Base-by-base conservation (phyloP, 2,888 invertebrate species). In the Acleris emargana region DNA sequence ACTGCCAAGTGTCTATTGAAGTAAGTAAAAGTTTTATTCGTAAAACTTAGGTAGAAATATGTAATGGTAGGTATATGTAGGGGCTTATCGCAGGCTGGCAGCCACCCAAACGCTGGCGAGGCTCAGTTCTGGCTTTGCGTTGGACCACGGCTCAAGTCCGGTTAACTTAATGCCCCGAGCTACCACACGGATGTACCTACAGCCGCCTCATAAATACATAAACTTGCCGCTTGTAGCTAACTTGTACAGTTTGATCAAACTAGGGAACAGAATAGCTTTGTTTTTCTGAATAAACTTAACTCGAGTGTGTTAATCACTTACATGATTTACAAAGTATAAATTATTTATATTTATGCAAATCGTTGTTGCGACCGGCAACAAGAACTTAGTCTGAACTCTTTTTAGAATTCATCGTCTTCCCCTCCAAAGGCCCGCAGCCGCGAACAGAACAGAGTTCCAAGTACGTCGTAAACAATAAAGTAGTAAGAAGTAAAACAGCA, bases 391-490 rank as follows among this genome's bases (percentile, higher is more conserved):
- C 75, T 72, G 74, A 77, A 80, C 75, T 78, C 76, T 77, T 78
- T 78, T 75, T 22, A 25, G 69, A 74, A 80, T 81, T 81, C 76
- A 77, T 81, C 76, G 76, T 76, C 71, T 59, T 68, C 69, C 69
- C 61, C 57, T 63, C 38, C 62, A 61, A 63, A 62, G 67, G 58
- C 64, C 69, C 60, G 64, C 71, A 69, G 71, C 74, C 64, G 70
- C 62, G 68, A 66, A 70, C 77, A 76, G 76, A 74, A 75, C 74
- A 67, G 71, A 74, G 75, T 76, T 76, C 73, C 71, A 75, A 78
- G 78, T 73, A 84, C 75, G 79, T 79, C 79, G 80, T 81, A 84
- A 84, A 84, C 81, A 79, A 76, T 76, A 75, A 80, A 78, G 70
- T 75, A 76, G 71, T 76, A 74, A 73, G 70, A 82, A 80, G 75